Evolutionary conservation across 1,140 invertebrate genomes (phyloP).

Genomic region (Drosophila takahashii): DNA sequence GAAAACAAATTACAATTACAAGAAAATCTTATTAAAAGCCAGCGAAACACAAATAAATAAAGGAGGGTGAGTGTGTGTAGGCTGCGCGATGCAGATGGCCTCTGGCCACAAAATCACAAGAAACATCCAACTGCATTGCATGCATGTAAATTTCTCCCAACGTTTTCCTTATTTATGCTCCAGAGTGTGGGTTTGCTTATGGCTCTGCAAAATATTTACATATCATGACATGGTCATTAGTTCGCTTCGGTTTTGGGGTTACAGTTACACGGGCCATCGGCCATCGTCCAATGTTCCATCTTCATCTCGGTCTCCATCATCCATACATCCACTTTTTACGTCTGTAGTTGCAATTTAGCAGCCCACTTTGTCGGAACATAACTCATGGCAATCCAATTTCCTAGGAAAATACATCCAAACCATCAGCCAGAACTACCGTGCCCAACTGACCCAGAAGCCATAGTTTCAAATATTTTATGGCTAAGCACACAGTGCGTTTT

Average conservation of each 20-base stretch:
- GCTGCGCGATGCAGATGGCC: conserved; percentile 61
- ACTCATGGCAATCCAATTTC: conserved; percentile 64
- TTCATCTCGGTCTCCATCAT: conserved; percentile 10
- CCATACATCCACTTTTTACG: conserved; percentile 3
- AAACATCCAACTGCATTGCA: conserved; percentile 43
- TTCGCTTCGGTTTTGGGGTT: conserved; percentile 49
- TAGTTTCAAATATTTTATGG: conserved; percentile 70
- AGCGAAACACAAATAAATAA: conserved; percentile 66
- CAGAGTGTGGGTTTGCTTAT: conserved; percentile 74
- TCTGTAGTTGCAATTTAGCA: conserved; percentile 21
- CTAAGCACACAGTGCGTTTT: conserved; percentile 33
- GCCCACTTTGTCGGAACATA: conserved; percentile 61
- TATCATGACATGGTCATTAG: conserved; percentile 81
- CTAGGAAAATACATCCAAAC: conserved; percentile 44
- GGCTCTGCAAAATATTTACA: conserved; percentile 73
- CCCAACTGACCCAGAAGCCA: conserved; percentile 78
- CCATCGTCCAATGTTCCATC: conserved; percentile 10
- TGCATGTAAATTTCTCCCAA: conserved; percentile 68
- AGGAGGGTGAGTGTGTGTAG: conserved; percentile 47
- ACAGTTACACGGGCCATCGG: conserved; percentile 40
- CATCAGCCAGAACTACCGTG: conserved; percentile 68
- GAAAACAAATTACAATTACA: conserved; percentile 84
- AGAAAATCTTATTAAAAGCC: conserved; percentile 84
- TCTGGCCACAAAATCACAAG: conserved; percentile 58
- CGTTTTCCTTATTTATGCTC: conserved; percentile 61